These are phyloP conservation scores for Chelonoidis abingdonii DNA, from an alignment of 2,113 vertebrate genomes.

Conservation along the genomic window DNA sequence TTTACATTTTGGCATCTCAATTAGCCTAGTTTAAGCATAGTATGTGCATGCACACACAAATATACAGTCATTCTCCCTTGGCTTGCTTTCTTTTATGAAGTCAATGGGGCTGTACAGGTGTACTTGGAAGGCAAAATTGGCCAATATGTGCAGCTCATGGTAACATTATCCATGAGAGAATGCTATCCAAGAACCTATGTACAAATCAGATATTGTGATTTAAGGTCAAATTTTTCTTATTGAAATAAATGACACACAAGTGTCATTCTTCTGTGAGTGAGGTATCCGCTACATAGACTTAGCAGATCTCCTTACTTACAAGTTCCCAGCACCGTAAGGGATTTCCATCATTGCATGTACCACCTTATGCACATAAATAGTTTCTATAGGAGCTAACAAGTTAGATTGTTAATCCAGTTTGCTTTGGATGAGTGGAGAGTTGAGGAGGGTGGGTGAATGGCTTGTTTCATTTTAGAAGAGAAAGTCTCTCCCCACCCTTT, in stretches of 20 bases:
- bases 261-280: background rate
- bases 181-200: background rate
- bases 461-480: background rate
- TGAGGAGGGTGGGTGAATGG: background rate
- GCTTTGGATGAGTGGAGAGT: background rate
- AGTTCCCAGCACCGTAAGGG: background rate
- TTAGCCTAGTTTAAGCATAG: background rate
- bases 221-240: background rate
- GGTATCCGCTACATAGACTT: background rate
- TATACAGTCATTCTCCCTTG: background rate
- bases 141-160: background rate
- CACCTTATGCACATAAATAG: background rate
- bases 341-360: background rate
- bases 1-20: background rate
- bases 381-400: background rate
- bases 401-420: slow-evolving; percentile 27
- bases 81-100: background rate
- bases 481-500: background rate
- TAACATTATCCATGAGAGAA: background rate
- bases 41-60: background rate
- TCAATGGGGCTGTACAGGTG: background rate
- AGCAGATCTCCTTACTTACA: background rate
- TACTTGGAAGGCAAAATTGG: background rate
- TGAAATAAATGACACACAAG: background rate
- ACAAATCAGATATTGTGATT: background rate